Evolutionary conservation across 2,113 vertebrate species (phyloP).

Genomic region (Rhinoderma darwinii): DNA sequence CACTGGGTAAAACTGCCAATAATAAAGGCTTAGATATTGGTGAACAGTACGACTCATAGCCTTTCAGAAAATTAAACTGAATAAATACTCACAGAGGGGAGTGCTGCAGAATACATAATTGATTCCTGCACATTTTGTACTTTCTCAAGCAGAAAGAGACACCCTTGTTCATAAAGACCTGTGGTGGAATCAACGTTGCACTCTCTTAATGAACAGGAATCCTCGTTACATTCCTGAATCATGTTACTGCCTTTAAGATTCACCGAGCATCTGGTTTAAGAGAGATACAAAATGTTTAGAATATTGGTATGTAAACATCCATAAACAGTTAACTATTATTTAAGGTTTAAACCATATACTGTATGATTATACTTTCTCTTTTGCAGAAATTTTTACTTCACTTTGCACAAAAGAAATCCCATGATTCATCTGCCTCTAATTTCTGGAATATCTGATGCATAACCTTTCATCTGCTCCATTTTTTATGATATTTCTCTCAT

Average conservation of each 20-base stretch:
- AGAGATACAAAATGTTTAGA: not conserved
- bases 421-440: too few relatives aligned
- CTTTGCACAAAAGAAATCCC: too few relatives aligned
- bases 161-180: slow-evolving; percentile 66
- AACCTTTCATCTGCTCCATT: too few relatives aligned
- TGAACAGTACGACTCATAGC: not conserved
- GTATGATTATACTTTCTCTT: too few relatives aligned
- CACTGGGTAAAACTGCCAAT: too few relatives aligned
- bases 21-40: too few relatives aligned
- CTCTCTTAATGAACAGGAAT: not conserved
- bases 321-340: not conserved
- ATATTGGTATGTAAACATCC: not conserved
- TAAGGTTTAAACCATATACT: too few relatives aligned
- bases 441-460: too few relatives aligned
- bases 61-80: not conserved
- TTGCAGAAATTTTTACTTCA: too few relatives aligned
- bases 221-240: slow-evolving; percentile 31
- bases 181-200: slow-evolving; percentile 60
- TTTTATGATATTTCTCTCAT: too few relatives aligned
- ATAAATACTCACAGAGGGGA: slow-evolving; percentile 68
- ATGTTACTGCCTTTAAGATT: slow-evolving; percentile 59
- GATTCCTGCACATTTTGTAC: slow-evolving; percentile 63
- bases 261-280: slow-evolving; percentile 66
- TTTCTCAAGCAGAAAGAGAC: slow-evolving; percentile 67
- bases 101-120: slow-evolving; percentile 69